These are phyloP conservation scores for Heliconius eleuchia DNA, from an alignment of 1,140 invertebrate species.

Conservation along the genomic window DNA sequence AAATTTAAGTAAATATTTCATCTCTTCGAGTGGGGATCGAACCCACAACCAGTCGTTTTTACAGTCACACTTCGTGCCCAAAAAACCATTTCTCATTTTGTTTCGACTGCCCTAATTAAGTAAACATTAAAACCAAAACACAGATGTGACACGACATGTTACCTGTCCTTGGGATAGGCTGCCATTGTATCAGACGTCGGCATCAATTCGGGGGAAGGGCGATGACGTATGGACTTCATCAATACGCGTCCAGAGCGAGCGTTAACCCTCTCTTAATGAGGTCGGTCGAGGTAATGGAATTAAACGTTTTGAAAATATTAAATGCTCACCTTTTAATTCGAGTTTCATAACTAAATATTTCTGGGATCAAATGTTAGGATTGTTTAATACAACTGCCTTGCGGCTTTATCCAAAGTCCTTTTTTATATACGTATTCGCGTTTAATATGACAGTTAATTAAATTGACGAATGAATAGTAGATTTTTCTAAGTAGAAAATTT, in stretches of 20 bases:
- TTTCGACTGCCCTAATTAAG: no score
- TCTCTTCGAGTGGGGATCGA: no score
- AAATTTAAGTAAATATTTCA: no score
- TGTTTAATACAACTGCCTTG: not conserved
- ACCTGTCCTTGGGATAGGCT: conserved; percentile 20
- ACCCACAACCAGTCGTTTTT: no score
- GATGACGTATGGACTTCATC: conserved; percentile 69
- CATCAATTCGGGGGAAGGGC: conserved; percentile 40
- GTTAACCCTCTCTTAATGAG: conserved; percentile 70
- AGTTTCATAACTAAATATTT: conserved; percentile 7
- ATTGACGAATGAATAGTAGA: no score
- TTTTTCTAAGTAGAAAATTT: no score
- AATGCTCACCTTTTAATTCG: not conserved
- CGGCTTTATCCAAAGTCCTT: no score
- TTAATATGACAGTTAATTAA: no score
- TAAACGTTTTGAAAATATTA: conserved; percentile 38
- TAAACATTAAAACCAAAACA: not conserved
- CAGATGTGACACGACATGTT: not conserved
- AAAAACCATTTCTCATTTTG: no score
- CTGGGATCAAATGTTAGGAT: not conserved
- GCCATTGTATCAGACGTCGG: conserved; percentile 34
- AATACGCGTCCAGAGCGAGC: conserved; percentile 61
- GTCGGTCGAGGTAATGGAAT: conserved; percentile 69
- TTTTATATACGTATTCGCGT: no score
- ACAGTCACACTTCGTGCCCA: no score